Evolutionary conservation across 2,888 invertebrate species (phyloP).

Genomic region (Trichacis sp.): DNA sequence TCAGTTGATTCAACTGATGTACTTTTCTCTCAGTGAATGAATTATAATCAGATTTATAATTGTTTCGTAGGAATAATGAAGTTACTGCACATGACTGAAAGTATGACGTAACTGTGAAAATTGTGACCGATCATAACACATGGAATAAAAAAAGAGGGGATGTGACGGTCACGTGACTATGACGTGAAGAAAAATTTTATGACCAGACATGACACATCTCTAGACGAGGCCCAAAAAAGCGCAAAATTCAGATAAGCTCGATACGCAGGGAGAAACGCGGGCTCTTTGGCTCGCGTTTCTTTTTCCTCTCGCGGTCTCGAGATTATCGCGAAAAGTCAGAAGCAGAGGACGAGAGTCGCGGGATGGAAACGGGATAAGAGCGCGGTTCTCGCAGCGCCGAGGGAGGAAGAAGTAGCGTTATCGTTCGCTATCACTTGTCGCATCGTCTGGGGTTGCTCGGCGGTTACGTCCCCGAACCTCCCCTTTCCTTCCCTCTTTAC

Average conservation of each 20-base stretch:
- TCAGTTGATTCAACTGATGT: no score
- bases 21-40: no score
- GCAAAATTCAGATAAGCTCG: neutral
- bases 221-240: no score
- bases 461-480: slow-evolving; percentile 25
- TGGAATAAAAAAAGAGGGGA: no score
- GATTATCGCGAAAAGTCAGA: slow-evolving; percentile 50
- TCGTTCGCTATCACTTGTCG: slow-evolving; percentile 47
- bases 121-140: no score
- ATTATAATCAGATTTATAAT: no score
- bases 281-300: neutral
- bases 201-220: no score
- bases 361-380: slow-evolving; percentile 18
- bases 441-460: slow-evolving; percentile 55
- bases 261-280: neutral
- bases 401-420: slow-evolving; percentile 41
- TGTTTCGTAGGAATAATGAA: no score
- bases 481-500: slow-evolving; percentile 19
- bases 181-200: no score
- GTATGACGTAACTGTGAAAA: no score
- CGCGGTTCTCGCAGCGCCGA: slow-evolving; percentile 18
- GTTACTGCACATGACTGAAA: no score
- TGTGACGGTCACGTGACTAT: no score
- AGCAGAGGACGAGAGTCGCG: slow-evolving; percentile 45
- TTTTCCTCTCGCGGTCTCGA: neutral